Evolutionary conservation across 2,888 invertebrate genomes (phyloP).

Genomic region (Eupithecia centaureata): DNA sequence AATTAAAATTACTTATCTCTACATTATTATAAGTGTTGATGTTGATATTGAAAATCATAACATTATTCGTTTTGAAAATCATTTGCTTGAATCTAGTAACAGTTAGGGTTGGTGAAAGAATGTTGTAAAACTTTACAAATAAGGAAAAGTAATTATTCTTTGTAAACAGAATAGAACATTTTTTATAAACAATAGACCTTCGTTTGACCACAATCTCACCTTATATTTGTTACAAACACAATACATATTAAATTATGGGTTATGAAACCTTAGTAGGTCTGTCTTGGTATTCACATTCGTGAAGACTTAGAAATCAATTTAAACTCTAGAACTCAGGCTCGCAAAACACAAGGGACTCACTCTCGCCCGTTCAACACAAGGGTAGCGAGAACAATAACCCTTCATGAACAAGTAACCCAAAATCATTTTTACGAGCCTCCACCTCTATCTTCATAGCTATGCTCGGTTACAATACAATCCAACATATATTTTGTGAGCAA

Average conservation of each 20-base stretch:
- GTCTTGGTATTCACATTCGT: too few relatives aligned
- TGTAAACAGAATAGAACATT: not conserved
- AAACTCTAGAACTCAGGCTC: not conserved
- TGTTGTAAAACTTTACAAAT: not conserved
- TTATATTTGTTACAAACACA: too few relatives aligned
- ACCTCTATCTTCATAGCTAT: constrained; percentile 27
- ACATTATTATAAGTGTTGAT: too few relatives aligned
- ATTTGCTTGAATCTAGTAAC: not conserved
- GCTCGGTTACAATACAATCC: not conserved
- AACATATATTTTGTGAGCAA: not conserved
- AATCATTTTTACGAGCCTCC: constrained; percentile 24
- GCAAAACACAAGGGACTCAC: not conserved
- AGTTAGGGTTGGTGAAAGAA: not conserved
- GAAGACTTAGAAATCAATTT: not conserved
- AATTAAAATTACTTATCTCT: too few relatives aligned
- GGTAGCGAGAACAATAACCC: constrained; percentile 1
- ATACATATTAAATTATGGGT: too few relatives aligned
- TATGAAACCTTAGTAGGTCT: too few relatives aligned
- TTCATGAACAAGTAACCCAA: constrained; percentile 11
- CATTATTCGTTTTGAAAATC: not conserved
- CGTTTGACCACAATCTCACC: too few relatives aligned
- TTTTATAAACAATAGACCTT: too few relatives aligned
- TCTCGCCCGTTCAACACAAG: not conserved
- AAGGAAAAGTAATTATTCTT: not conserved
- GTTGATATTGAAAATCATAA: too few relatives aligned